Conservation (phyloP, 2,888 invertebrate species). For the Philhelius pedissequus region DNA sequence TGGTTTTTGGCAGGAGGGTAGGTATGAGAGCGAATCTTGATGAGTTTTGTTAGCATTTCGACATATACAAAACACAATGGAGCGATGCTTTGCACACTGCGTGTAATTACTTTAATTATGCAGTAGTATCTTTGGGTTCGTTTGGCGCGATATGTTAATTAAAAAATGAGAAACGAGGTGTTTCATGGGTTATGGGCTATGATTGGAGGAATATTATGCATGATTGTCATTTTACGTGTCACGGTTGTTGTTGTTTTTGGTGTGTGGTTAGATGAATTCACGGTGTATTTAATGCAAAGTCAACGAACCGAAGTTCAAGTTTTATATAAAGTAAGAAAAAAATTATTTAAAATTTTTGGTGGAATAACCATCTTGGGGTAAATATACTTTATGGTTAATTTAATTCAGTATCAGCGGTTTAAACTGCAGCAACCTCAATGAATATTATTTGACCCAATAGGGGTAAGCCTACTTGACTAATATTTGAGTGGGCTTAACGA, state of each 20-base stretch:
- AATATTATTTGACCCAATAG: too few relatives aligned
- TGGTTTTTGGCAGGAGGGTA: slow-evolving; percentile 19
- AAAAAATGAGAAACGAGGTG: slow-evolving; percentile 67
- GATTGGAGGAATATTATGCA: slow-evolving; percentile 39
- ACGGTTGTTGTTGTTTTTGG: too few relatives aligned
- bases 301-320: slow-evolving; percentile 23
- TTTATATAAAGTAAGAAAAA: too few relatives aligned
- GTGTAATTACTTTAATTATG: slow-evolving; percentile 69
- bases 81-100: slow-evolving; percentile 50
- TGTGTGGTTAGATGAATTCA: slow-evolving; percentile 8
- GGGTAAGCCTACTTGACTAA: too few relatives aligned
- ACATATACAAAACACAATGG: slow-evolving; percentile 38
- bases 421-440: too few relatives aligned
- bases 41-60: slow-evolving; percentile 58
- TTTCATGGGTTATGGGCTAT: slow-evolving; percentile 65
- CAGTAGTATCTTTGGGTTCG: slow-evolving; percentile 59
- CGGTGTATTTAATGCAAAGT: slow-evolving; percentile 10
- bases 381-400: too few relatives aligned
- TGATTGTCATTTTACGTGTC: slow-evolving; percentile 37
- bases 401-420: too few relatives aligned
- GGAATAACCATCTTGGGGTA: too few relatives aligned
- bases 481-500: too few relatives aligned
- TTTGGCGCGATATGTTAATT: slow-evolving; percentile 61
- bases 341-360: too few relatives aligned
- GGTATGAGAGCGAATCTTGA: slow-evolving; percentile 42